These are phyloP conservation scores for Chiloscyllium punctatum DNA, from an alignment of 2,797 vertebrate genomes.

Conservation along the genomic window DNA sequence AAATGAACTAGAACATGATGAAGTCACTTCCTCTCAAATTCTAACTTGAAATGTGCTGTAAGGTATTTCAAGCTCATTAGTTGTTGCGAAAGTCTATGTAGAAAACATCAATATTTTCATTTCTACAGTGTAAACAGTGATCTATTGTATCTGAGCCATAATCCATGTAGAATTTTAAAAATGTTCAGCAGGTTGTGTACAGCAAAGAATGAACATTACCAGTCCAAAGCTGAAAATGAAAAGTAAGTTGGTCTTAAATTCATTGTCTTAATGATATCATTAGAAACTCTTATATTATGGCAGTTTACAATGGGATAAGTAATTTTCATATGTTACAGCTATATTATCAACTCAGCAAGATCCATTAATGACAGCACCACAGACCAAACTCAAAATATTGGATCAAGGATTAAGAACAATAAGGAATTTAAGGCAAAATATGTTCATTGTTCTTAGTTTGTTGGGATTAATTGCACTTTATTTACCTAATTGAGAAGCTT, in stretches of 20 bases:
- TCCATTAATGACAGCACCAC: background rate
- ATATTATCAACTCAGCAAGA: background rate
- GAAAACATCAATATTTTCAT: background rate
- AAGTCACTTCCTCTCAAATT: too few species aligned
- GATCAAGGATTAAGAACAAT: background rate
- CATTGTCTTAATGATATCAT: background rate
- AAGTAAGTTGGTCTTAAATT: background rate
- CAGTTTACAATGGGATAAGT: background rate
- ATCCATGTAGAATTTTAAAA: background rate
- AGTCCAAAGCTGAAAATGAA: background rate
- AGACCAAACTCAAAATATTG: background rate
- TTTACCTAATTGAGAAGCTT: background rate
- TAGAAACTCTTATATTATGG: background rate
- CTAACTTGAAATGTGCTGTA: background rate
- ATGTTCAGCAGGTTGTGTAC: background rate
- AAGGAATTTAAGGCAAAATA: background rate
- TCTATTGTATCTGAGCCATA: background rate
- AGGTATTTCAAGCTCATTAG: background rate
- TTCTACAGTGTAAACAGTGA: background rate
- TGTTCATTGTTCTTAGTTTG: background rate
- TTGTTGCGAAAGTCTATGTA: background rate
- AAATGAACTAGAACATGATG: background rate
- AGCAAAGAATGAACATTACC: background rate
- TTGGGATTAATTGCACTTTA: background rate
- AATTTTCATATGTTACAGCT: background rate